Evolutionary conservation across 2,888 invertebrate genomes (phyloP), one percentile per base, ranked within the genome.

Genomic region (Idaea aversata): DNA sequence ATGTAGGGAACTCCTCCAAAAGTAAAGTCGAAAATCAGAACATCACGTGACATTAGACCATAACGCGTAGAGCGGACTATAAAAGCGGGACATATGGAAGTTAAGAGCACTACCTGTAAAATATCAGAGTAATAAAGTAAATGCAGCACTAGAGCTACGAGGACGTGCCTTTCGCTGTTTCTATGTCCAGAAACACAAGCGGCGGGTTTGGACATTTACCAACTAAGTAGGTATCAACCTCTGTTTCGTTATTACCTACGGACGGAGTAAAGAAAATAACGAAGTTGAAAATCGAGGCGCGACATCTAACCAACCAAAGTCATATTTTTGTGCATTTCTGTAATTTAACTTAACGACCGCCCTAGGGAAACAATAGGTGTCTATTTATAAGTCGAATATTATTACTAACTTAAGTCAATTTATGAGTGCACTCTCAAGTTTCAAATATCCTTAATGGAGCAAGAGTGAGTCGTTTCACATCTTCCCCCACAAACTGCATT

Each of bases 401-500:
- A 90, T 91, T 90, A 90, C 88, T 84, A 86, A 90, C 88, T 87
- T 87, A 86, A 89, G 86, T 86, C 83, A 90, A 92, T 93, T 92
- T 92, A 92, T 90, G 88, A 89, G 86, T 87, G 91, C 93, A 92
- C 93, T 92, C 89, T 85, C 88, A 85, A 88, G 90, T 91, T 90
- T 93, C 93, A 88, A 91, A 93, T 91, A 88, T 91, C 90, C 88
- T 81, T 93, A 93, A 93, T 93, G 93, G 93, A 90, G 88, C 83
- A 90, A 87, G 86, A 90, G 88, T 91, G 90, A 89, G 88, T 86
- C 88, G 87, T 90, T 88, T 87, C 85, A 90, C 90, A 87, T 91
- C 87, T 91, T 88, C 92, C 93, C 93, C 91, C 89, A 90, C 92
- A 90, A 91, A 90, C 91, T 89, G 90, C 90, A 90, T 91, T 91